Conservation (phyloP, 2,113 vertebrate species). For the Pitta sordida region DNA sequence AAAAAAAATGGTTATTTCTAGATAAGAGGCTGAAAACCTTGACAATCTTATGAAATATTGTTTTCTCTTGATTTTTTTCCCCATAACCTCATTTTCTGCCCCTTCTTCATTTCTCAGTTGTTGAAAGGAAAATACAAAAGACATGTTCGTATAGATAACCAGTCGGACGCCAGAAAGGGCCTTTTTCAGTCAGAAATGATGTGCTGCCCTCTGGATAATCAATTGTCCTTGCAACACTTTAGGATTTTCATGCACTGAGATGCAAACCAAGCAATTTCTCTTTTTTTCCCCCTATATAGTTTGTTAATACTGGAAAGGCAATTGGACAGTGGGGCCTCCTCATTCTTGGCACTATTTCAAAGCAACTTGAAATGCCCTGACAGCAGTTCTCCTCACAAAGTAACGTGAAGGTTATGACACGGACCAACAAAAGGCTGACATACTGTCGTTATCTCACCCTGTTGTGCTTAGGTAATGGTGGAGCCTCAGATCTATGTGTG, state of each 20-base stretch:
- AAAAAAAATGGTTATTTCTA: neutral
- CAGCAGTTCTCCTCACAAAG: conserved; percentile 64
- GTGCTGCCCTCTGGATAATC: conserved; percentile 54
- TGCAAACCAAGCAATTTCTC: conserved; percentile 58
- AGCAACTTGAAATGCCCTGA: conserved; percentile 63
- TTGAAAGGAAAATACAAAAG: conserved; percentile 52
- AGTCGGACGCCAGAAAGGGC: conserved; percentile 4
- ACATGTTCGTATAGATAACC: conserved; percentile 39
- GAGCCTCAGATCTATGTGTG: conserved; percentile 44
- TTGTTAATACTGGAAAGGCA: conserved; percentile 61
- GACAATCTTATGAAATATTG: neutral
- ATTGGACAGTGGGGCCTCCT: conserved; percentile 59
- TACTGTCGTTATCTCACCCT: conserved; percentile 53
- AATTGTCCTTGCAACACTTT: conserved; percentile 50
- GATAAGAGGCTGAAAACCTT: neutral
- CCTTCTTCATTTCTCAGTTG: conserved; percentile 21
- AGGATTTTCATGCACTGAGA: conserved; percentile 56
- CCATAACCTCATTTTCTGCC: conserved; percentile 44
- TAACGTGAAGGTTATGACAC: conserved; percentile 59
- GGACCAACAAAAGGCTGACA: conserved; percentile 63
- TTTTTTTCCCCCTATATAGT: neutral
- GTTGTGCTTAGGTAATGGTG: conserved; percentile 61
- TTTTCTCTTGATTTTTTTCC: neutral
- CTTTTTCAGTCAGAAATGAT: conserved; percentile 42
- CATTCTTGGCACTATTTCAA: conserved; percentile 64